Base-by-base conservation (phyloP, 2,113 vertebrate species). In the Neogobius melanostomus region DNA sequence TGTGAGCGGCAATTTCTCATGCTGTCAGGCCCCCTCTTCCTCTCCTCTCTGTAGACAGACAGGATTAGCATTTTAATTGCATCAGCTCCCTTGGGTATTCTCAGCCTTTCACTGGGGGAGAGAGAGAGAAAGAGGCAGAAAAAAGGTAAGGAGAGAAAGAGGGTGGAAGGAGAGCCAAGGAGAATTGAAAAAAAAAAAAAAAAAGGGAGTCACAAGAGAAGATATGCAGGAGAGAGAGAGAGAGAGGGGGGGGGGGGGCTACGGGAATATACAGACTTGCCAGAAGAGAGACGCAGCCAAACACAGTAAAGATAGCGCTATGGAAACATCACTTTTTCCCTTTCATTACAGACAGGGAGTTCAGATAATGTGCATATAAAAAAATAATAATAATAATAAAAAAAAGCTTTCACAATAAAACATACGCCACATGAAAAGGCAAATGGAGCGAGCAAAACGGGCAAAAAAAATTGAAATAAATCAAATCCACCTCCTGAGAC, bases 61-160 rank as follows among this genome's bases (percentile, higher is more conserved):
- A 93, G 92, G 93, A 94, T 94, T 94, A 94, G 93, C 93, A 94
- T 94, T 94, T 93, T 94, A 94, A 94, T 94, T 94, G 92, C 93
- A 93, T 94, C 93, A 94, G 93, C 92, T 93, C 93, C 92, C 92
- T 92, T 91, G 93, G 91, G 93, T 91, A 93, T 93, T 94, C 91
- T 91, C 91, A 91, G 93, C 92, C 92, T 93, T 94, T 92, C 91
- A 92, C 90, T 92, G 93, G 86, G 91, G 87, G 91, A 89, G 91
- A 90, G 89, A 79, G 74, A 84, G 85, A 68, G 71, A 83, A 78
- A 86, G 81, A 75, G 73, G 70, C 47, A 10, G 57, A 62, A 81
- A 84, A n/a, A 80, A 85, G 80, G 87, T 81, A 85, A 86, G 79
- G 76, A 77, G 82, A 76, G 71, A 78, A 83, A 79, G 79, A 84